phyloP scores from a whole-genome alignment of 2,888 invertebrate genomes.

The Euspilapteryx auroguttella region DNA sequence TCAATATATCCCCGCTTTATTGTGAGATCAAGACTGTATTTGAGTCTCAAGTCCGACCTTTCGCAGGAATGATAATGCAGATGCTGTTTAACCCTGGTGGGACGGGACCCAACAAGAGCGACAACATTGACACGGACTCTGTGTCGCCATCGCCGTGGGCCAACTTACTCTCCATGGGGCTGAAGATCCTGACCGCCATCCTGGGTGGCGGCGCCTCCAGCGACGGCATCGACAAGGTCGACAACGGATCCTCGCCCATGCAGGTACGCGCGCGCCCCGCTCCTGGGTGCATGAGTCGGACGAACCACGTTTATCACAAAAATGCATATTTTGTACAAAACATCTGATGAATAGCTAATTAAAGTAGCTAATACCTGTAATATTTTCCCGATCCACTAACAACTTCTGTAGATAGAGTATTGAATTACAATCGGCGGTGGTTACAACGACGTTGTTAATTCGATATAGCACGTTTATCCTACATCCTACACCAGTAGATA shows the following conservation, averaged over 20 bases:
- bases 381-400: slow-evolving; percentile 43
- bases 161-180: slow-evolving; percentile 81
- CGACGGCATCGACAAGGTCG: slow-evolving; percentile 89
- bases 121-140: slow-evolving; percentile 69
- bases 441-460: too few relatives aligned
- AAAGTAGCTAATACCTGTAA: too few relatives aligned
- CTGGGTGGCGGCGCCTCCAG: slow-evolving; percentile 76
- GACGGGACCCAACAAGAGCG: slow-evolving; percentile 80
- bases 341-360: too few relatives aligned
- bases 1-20: not conserved
- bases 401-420: slow-evolving; percentile 44
- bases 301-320: not conserved
- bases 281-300: too few relatives aligned
- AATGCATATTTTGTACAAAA: too few relatives aligned
- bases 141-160: slow-evolving; percentile 84
- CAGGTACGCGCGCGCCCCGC: too few relatives aligned
- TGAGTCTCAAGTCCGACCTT: too few relatives aligned
- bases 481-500: slow-evolving; percentile 40
- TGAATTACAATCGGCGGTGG: too few relatives aligned
- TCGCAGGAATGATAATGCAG: slow-evolving; percentile 83
- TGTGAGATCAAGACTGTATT: not conserved
- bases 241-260: slow-evolving; percentile 85
- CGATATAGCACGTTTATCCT: too few relatives aligned
- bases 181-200: slow-evolving; percentile 82
- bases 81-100: slow-evolving; percentile 76